These are phyloP conservation scores for Eumacrocentrus americanus DNA, from an alignment of 2,888 invertebrate species.

Conservation along the genomic window DNA sequence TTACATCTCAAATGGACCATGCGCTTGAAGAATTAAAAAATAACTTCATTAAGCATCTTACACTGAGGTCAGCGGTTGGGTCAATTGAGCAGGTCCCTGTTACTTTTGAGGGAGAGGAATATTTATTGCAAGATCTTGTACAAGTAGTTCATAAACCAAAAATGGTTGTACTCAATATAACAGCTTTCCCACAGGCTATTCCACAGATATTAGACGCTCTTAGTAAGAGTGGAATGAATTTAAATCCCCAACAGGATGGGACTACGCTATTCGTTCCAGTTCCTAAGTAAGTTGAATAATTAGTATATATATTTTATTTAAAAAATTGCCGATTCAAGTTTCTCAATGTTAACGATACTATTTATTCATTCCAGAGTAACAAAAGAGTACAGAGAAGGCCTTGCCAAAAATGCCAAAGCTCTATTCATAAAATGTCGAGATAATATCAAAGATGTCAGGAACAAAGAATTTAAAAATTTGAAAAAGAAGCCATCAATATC, in stretches of 20 bases:
- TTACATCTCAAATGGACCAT: slow-evolving; percentile 72
- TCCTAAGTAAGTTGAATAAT: slow-evolving; percentile 84
- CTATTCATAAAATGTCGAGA: slow-evolving; percentile 81
- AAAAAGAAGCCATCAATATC: slow-evolving; percentile 75
- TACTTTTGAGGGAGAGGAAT: slow-evolving; percentile 78
- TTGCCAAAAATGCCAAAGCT: slow-evolving; percentile 87
- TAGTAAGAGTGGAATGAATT: slow-evolving; percentile 81
- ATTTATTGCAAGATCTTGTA: slow-evolving; percentile 85
- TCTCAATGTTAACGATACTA: slow-evolving; percentile 38
- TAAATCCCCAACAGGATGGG: slow-evolving; percentile 95
- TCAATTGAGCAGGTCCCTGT: slow-evolving; percentile 80
- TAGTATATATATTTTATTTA: background rate
- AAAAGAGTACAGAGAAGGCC: slow-evolving; percentile 86
- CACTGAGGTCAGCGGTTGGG: slow-evolving; percentile 79
- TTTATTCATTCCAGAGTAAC: slow-evolving; percentile 70
- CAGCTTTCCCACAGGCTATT: slow-evolving; percentile 84
- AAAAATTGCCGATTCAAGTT: no score
- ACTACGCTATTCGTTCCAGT: slow-evolving; percentile 87
- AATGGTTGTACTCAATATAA: slow-evolving; percentile 82
- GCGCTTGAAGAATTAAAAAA: slow-evolving; percentile 76
- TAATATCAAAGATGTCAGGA: slow-evolving; percentile 76
- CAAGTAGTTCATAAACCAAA: slow-evolving; percentile 89
- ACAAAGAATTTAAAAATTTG: slow-evolving; percentile 72
- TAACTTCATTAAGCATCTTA: slow-evolving; percentile 80
- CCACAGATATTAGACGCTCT: slow-evolving; percentile 79